Base-by-base conservation (phyloP, 2,888 invertebrate genomes). In the Tetranychus piercei region DNA sequence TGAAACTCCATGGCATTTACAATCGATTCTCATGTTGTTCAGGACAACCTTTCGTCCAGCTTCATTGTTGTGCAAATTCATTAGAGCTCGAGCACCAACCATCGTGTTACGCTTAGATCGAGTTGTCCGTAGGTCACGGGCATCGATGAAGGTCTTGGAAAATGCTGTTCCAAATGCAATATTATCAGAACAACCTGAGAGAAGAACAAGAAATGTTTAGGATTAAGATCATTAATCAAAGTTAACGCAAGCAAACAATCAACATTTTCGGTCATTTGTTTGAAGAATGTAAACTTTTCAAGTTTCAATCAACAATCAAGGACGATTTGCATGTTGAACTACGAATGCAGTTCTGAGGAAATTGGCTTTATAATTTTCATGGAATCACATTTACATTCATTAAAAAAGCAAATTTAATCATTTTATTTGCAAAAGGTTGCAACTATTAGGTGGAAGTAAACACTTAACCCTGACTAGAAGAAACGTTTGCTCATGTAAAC, bases 121-220 rank as follows among this genome's bases (percentile, higher is more conserved):
- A 9, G 77, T 79, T 20, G 78, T 76, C 34, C 78, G 76, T 34
- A 80, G 76, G 73, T 81, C 81, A 43, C 79, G 76, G 22, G 80
- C 79, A 76, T 81, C 81, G 6, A 82, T 81, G 75, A 82, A 82
- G 72, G 80, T 77, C 74, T 81, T 65, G 8, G 72, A 45, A 44
- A 77, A 77, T 71, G 81, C 83, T 88, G 76, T 75, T 6, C 77
- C 79, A 66, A 76, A 79, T 22, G 74, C 75, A 65, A 79, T 75
- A 73, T 79, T 89, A 86, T 93, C 92, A 66, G 92, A 92, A 83
- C 94, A 93, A 0, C 93, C 93, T 77, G 93, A 92, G 18, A 23
- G 7, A 67, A 6, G n/a, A 44, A n/a, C 9, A 6, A 55, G 9
- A 93, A 83, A 45, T 81, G 79, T 4, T 88, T 87, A 43, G 88